These are phyloP conservation scores for Caenorhabditis virilis DNA, from an alignment of 2,888 invertebrate species.

Conservation along the genomic window DNA sequence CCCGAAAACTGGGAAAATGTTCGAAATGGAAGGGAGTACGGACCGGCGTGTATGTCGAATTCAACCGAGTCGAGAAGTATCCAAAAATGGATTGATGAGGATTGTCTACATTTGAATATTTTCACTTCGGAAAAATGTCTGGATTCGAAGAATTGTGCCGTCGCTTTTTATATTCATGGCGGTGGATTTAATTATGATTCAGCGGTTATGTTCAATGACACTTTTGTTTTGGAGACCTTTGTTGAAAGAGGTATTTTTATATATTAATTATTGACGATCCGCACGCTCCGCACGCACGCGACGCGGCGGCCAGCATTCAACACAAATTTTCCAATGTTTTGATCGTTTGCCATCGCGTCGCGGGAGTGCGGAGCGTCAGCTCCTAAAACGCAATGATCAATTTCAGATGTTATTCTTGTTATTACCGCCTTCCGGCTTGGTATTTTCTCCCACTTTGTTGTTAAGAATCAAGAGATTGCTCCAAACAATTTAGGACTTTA, in stretches of 20 bases:
- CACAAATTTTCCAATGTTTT: too few relatives aligned
- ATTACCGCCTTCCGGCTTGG: constrained; percentile 56
- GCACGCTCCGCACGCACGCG: too few relatives aligned
- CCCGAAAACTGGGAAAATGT: constrained; percentile 48
- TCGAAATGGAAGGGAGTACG: constrained; percentile 49
- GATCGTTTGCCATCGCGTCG: too few relatives aligned
- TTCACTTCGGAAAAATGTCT: constrained; percentile 1
- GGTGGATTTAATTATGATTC: constrained; percentile 60
- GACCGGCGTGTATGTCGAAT: constrained; percentile 57
- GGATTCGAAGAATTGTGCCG: constrained; percentile 44
- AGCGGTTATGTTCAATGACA: constrained; percentile 62
- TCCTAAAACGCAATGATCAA: too few relatives aligned
- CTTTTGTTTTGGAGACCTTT: constrained; percentile 26
- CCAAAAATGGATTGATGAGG: constrained; percentile 48
- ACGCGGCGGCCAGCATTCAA: too few relatives aligned
- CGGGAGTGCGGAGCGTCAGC: too few relatives aligned
- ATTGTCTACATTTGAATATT: constrained; percentile 11
- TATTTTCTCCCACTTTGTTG: constrained; percentile 38
- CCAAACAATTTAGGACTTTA: constrained; percentile 53
- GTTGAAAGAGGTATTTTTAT: not conserved
- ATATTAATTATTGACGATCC: too few relatives aligned
- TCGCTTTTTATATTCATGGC: constrained; percentile 59
- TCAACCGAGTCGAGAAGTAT: constrained; percentile 46
- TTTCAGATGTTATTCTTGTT: constrained; percentile 48
- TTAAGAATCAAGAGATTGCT: constrained; percentile 41